Conservation (phyloP, 2,888 invertebrate genomes). For the Pterostichus niger region DNA sequence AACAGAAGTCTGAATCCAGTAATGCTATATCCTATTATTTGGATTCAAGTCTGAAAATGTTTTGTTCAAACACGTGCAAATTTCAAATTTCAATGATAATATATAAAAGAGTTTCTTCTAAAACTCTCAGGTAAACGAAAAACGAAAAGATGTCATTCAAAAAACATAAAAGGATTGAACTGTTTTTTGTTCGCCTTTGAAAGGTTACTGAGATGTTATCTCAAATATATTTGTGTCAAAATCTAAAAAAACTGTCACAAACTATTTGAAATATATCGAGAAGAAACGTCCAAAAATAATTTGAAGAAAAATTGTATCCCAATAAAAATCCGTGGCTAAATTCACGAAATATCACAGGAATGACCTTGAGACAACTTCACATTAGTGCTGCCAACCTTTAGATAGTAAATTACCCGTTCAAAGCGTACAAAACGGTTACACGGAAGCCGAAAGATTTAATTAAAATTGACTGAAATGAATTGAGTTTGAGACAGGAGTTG, state of each 20-base stretch:
- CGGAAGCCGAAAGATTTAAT: slow-evolving; percentile 56
- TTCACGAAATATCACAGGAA: too few relatives aligned
- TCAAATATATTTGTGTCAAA: background rate
- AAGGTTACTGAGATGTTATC: slow-evolving; percentile 38
- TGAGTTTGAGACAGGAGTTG: background rate
- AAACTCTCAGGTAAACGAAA: background rate
- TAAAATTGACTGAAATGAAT: slow-evolving; percentile 58
- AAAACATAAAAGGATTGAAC: slow-evolving; percentile 30
- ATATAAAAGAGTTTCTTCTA: slow-evolving; percentile 10
- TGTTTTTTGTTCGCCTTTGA: slow-evolving; percentile 11
- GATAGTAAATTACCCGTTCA: slow-evolving; percentile 53
- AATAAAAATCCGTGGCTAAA: too few relatives aligned
- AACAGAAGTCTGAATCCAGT: slow-evolving; percentile 69
- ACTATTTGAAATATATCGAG: too few relatives aligned
- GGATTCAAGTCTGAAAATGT: slow-evolving; percentile 72
- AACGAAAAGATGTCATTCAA: slow-evolving; percentile 35
- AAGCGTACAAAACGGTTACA: slow-evolving; percentile 32
- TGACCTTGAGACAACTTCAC: slow-evolving; percentile 49
- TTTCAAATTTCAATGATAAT: slow-evolving; percentile 45
- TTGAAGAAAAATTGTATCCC: background rate
- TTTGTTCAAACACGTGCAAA: slow-evolving; percentile 73
- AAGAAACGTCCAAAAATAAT: background rate
- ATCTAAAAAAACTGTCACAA: background rate
- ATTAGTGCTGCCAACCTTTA: slow-evolving; percentile 49
- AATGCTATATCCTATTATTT: slow-evolving; percentile 75